These are phyloP conservation scores for Grammomys surdaster DNA, from an alignment of 2,113 vertebrate species.

Conservation along the genomic window DNA sequence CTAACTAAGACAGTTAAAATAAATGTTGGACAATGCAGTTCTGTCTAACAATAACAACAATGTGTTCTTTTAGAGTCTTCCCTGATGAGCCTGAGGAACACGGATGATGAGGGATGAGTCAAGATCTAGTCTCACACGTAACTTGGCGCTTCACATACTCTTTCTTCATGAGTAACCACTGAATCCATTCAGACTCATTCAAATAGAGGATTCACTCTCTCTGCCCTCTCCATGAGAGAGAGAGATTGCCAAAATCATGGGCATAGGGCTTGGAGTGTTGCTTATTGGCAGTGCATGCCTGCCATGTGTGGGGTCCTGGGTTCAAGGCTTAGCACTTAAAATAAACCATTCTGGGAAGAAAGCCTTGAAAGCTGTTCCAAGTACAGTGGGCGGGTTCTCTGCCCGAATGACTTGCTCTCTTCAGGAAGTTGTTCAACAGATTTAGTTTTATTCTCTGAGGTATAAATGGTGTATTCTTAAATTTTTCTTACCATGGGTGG, in stretches of 20 bases:
- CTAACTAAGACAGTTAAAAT: neutral
- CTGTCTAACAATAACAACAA: neutral
- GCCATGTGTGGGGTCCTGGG: neutral
- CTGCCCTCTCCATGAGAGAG: neutral
- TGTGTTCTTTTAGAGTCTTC: neutral
- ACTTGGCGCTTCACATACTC: neutral
- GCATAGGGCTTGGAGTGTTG: neutral
- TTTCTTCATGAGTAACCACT: neutral
- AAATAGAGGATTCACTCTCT: neutral
- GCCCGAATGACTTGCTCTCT: neutral
- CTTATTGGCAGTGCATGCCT: neutral
- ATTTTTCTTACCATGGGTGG: neutral
- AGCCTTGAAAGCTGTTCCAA: neutral
- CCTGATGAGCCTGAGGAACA: neutral
- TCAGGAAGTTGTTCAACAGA: neutral
- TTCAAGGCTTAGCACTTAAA: neutral
- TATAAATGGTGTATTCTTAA: neutral
- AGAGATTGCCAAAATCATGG: neutral
- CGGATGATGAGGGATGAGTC: accelerated
- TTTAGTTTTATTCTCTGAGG: neutral
- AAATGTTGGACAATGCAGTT: neutral
- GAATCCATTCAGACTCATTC: neutral
- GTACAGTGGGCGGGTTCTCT: neutral
- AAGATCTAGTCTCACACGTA: neutral
- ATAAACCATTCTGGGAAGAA: neutral